Percentiles rank a stretch among this genome's conserved stretches.
phyloP scores from a whole-genome alignment of 2,113 vertebrate species.

The Neofelis nebulosa region DNA sequence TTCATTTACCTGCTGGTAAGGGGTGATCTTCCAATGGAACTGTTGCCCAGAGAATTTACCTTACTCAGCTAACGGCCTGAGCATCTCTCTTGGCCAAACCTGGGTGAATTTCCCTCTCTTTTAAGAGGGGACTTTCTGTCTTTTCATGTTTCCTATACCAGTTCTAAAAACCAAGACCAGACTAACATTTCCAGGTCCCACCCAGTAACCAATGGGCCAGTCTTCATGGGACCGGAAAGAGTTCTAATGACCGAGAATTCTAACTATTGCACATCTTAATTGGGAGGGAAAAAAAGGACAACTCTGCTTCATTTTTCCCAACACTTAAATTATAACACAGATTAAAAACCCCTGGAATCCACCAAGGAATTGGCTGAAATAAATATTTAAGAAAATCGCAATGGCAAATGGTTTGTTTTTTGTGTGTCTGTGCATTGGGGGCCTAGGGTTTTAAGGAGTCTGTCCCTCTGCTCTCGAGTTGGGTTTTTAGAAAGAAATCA shows the following conservation, averaged over 20 bases:
- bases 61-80: background rate
- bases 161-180: background rate
- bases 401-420: background rate
- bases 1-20: background rate
- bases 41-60: background rate
- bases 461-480: background rate
- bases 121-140: background rate
- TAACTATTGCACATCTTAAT: background rate
- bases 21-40: background rate
- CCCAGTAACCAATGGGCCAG: background rate
- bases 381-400: background rate
- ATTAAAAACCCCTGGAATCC: background rate
- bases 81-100: background rate
- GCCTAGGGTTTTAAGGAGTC: background rate
- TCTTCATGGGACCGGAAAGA: background rate
- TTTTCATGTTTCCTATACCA: background rate
- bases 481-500: background rate
- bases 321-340: background rate
- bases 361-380: background rate
- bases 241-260: background rate
- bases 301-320: background rate
- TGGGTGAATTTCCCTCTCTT: background rate
- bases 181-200: background rate
- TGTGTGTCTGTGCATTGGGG: background rate
- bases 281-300: background rate